Percentiles rank a stretch among this genome's conserved stretches.
phyloP scores from a whole-genome alignment of 2,797 vertebrate species.

The Carduelis carduelis region DNA sequence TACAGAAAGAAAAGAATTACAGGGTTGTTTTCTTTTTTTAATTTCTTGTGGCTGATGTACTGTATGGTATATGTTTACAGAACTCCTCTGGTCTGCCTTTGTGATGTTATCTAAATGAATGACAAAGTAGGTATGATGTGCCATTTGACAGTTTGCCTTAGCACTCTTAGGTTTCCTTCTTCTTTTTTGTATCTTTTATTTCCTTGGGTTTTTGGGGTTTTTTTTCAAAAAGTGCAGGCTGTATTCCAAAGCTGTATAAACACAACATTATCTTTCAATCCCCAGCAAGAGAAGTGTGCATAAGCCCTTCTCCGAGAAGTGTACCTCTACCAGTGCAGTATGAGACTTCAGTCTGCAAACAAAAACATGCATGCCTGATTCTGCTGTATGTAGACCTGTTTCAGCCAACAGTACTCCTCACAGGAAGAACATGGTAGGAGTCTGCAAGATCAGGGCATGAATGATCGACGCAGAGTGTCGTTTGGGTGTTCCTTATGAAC shows the following conservation, averaged over 20 bases:
- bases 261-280: slow-evolving; percentile 80
- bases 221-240: slow-evolving; percentile 54
- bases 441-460: not conserved
- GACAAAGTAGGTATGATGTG: slow-evolving; percentile 75
- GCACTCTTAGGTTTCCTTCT: slow-evolving; percentile 60
- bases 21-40: slow-evolving; percentile 75
- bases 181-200: slow-evolving; percentile 12
- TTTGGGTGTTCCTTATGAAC: not conserved
- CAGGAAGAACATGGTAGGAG: not conserved
- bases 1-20: slow-evolving; percentile 78
- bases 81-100: slow-evolving; percentile 76
- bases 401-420: not conserved
- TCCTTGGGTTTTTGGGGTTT: not conserved
- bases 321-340: not conserved
- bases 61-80: slow-evolving; percentile 79
- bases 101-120: slow-evolving; percentile 76
- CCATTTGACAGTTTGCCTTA: slow-evolving; percentile 78
- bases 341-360: slow-evolving; percentile 11
- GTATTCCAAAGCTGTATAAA: slow-evolving; percentile 78
- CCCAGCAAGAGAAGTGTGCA: slow-evolving; percentile 36
- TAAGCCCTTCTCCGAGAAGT: slow-evolving; percentile 4
- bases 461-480: not conserved
- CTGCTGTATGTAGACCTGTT: not conserved
- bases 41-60: slow-evolving; percentile 74
- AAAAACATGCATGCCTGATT: not conserved